These are phyloP conservation scores for Cacajao melanocephalus DNA, from an alignment of 2,797 vertebrate genomes.

Conservation along the genomic window DNA sequence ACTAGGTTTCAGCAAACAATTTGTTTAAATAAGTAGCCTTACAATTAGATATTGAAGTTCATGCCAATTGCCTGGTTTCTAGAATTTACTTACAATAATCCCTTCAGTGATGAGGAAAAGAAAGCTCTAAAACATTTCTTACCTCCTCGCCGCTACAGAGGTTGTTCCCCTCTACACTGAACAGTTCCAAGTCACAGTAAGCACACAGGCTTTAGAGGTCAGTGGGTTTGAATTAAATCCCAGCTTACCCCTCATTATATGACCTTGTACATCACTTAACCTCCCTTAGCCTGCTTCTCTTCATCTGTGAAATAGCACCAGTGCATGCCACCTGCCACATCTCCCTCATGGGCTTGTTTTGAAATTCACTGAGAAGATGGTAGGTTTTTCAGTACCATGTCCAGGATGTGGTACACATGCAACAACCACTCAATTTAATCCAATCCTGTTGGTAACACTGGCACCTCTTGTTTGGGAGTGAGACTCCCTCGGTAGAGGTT, in stretches of 20 bases:
- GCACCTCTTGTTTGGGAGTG: neutral
- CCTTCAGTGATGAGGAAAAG: slow-evolving; percentile 11
- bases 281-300: neutral
- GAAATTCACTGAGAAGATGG: neutral
- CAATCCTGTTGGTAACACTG: neutral
- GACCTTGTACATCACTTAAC: neutral
- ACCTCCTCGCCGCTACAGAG: neutral
- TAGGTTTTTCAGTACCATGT: neutral
- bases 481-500: neutral
- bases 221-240: neutral
- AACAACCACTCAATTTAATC: neutral
- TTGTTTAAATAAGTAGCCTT: neutral
- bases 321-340: neutral
- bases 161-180: neutral
- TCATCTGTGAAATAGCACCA: neutral
- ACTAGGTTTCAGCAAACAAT: neutral
- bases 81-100: neutral
- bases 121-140: neutral
- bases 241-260: neutral
- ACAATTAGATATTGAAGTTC: neutral
- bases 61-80: neutral
- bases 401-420: neutral
- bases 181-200: neutral
- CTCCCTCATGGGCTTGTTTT: neutral
- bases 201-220: neutral